Evolutionary conservation across 2,797 vertebrate species (phyloP).

Genomic region (Rhinoraja longicauda): DNA sequence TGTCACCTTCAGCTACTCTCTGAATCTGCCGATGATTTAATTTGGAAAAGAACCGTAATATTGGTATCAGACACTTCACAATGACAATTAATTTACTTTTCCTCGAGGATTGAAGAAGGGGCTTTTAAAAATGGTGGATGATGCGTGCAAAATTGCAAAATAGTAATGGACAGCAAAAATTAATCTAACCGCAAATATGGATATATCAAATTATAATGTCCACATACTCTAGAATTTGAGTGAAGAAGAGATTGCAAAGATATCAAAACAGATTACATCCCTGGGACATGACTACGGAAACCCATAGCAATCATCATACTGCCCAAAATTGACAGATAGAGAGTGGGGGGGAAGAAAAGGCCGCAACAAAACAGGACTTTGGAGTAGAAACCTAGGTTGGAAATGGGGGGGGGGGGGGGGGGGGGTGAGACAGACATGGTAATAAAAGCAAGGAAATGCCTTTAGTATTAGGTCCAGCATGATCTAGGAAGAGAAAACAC

Average conservation of each 20-base stretch:
- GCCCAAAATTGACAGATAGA: neutral
- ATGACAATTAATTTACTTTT: neutral
- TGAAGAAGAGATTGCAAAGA: neutral
- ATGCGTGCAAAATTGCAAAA: neutral
- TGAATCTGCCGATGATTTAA: neutral
- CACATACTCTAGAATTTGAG: neutral
- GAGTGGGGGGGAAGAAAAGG: too few species aligned
- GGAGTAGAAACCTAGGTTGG: neutral
- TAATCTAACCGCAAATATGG: neutral
- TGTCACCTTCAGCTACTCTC: neutral
- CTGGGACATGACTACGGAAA: neutral
- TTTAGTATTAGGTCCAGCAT: too few species aligned
- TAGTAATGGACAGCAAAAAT: neutral
- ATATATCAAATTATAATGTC: neutral
- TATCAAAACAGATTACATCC: neutral
- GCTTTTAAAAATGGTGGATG: neutral
- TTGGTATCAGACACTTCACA: neutral
- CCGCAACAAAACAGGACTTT: neutral
- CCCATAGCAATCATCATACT: neutral
- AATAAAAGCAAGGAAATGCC: too few species aligned
- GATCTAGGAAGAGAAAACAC: too few species aligned
- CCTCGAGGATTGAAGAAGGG: neutral
- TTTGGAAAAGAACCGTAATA: neutral
- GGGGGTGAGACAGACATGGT: neutral
- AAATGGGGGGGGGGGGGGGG: neutral